A percentile compares a stretch with the other conserved stretches of the same genome.
Conservation (phyloP, 2,888 invertebrate genomes). For the Pocota personata region DNA sequence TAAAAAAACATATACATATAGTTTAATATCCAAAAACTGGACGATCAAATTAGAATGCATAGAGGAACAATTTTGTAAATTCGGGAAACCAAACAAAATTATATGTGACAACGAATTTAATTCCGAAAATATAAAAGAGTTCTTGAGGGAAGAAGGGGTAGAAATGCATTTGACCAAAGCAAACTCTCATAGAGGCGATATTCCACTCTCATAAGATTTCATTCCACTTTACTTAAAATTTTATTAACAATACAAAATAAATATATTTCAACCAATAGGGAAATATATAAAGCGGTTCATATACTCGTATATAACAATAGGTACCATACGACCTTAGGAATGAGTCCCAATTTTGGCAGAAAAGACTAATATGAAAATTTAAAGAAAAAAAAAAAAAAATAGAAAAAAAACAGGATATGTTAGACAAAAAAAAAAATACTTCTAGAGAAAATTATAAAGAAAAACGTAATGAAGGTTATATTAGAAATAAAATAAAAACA, state of each 20-base stretch:
- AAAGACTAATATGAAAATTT: background rate
- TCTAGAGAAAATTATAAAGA: slow-evolving; percentile 11
- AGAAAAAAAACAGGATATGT: no score
- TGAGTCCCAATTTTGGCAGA: background rate
- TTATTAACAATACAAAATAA: no score
- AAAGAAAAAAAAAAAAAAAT: background rate
- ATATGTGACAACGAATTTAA: background rate
- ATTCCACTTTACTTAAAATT: background rate
- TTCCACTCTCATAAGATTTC: background rate
- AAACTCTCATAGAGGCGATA: slow-evolving; percentile 5
- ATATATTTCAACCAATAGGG: background rate
- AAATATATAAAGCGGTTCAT: slow-evolving; percentile 6
- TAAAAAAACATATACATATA: no score
- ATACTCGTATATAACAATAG: slow-evolving; percentile 8
- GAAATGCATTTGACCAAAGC: no score
- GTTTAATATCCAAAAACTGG: no score
- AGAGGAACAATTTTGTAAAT: no score
- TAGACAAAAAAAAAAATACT: background rate
- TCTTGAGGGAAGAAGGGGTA: no score
- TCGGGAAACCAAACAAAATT: background rate
- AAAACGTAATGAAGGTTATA: slow-evolving; percentile 10
- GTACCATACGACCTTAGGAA: background rate
- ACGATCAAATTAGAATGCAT: no score
- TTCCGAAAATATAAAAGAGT: background rate
- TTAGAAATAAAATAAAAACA: slow-evolving; percentile 37